phyloP scores from a whole-genome alignment of 2,888 invertebrate genomes.

The Teleogryllus oceanicus region DNA sequence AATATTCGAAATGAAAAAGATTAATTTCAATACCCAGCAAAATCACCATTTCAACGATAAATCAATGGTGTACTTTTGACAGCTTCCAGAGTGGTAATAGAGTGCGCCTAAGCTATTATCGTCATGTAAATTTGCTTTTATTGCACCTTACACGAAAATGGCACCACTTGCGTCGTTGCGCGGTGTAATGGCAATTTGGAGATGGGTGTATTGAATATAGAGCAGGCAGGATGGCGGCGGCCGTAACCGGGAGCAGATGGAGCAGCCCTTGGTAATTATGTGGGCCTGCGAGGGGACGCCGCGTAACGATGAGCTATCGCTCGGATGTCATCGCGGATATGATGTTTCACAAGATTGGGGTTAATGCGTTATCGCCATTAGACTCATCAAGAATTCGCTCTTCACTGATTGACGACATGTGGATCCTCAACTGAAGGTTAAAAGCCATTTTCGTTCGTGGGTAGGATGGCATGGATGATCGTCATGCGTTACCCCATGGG shows the following conservation, averaged over 20 bases:
- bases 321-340: not conserved
- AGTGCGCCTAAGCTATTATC: not conserved
- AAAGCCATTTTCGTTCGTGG: no score
- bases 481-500: no score
- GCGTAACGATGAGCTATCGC: not conserved
- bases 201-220: conserved; percentile 10
- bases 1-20: no score
- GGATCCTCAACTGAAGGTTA: no score
- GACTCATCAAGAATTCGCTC: not conserved
- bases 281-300: not conserved
- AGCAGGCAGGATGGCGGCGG: not conserved
- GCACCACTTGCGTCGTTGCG: not conserved
- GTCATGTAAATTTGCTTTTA: not conserved
- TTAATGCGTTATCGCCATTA: not conserved
- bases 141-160: not conserved
- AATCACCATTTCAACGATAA: not conserved
- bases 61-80: not conserved
- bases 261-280: not conserved
- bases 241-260: not conserved
- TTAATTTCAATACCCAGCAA: no score
- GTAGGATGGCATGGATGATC: no score
- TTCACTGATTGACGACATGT: no score
- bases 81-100: not conserved
- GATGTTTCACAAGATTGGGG: not conserved
- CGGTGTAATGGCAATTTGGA: not conserved